Evolutionary conservation across 2,888 invertebrate genomes (phyloP).

Genomic region (Pantelozetes paolii): DNA sequence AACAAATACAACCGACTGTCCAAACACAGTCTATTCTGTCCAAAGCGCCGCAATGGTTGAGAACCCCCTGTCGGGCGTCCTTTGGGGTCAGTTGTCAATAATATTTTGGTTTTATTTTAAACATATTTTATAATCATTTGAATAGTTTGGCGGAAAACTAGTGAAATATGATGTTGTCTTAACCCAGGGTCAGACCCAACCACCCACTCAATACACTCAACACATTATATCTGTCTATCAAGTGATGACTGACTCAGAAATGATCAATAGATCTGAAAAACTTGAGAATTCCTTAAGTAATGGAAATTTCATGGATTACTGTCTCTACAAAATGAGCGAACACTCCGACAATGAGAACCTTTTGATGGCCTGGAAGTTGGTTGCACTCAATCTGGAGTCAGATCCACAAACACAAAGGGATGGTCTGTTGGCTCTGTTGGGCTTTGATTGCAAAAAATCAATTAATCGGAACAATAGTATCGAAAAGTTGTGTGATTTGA

Average conservation of each 20-base stretch:
- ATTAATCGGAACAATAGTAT: not conserved
- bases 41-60: constrained; percentile 28
- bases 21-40: constrained; percentile 6
- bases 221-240: constrained; percentile 1
- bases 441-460: not conserved
- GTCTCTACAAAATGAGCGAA: constrained; percentile 31
- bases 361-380: constrained; percentile 33
- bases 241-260: constrained; percentile 20
- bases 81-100: constrained; percentile 8
- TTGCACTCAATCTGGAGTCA: constrained; percentile 11
- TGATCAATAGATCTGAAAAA: constrained; percentile 27
- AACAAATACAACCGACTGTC: constrained; percentile 2
- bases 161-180: constrained; percentile 1
- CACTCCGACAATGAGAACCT: constrained; percentile 21
- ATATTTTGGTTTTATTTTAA: not conserved
- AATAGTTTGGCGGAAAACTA: constrained; percentile 34
- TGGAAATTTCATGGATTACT: constrained; percentile 31
- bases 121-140: not conserved
- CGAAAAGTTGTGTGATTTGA: constrained; percentile 15
- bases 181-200: constrained; percentile 19
- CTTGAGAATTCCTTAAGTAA: constrained; percentile 31
- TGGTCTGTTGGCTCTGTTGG: not conserved
- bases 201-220: constrained; percentile 14
- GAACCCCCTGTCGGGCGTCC: constrained; percentile 6
- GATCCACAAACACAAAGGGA: constrained; percentile 23